Base-by-base conservation (phyloP, 2,888 invertebrate genomes). In the Tortricodes alternella region DNA sequence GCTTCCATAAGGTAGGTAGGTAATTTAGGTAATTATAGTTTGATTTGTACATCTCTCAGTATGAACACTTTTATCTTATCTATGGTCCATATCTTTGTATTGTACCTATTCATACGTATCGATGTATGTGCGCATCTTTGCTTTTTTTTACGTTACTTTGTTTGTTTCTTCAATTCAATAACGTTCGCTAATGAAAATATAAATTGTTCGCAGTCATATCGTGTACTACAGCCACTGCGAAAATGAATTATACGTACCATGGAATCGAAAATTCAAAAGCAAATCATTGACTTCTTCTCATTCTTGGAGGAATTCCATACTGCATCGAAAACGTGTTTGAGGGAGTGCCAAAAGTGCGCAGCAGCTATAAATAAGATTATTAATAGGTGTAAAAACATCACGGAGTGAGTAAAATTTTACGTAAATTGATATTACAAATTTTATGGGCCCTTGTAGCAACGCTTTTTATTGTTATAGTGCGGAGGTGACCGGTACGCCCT, bases 271-370 rank as follows among this genome's bases (percentile, higher is more conserved):
- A 71, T 92, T 59, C 92, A 92, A 74, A 92, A 90, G 68, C 83
- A 90, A 70, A 76, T 93, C 39, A 76, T 89, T 68, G 89, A 85
- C 67, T 92, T 91, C 70, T 92, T 92, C 78, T 85, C 89, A 39
- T 83, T 77, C 70, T 86, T 93, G 62, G 89, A 89, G 62, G 82
- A 83, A 67, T 91, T 91, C 67, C 81, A 87, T 63, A 84, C 82
- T 55, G 82, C 78, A 53, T 86, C 90, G 66, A 86, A 83, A 79
- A 76, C 73, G 71, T 79, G 81, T 73, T 84, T 92, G 84, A 85
- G 86, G 80, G 85, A 89, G 68, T 86, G 90, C 83, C 83, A 83
- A 76, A 87, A 86, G 74, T 85, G 84, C 71, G 81, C 91, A 69
- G 76, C 80, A 63, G 84, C 88, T 79, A 84, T 93, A 70, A 80